Conservation (phyloP, 2,888 invertebrate species). For the Dermolepida albohirtum region DNA sequence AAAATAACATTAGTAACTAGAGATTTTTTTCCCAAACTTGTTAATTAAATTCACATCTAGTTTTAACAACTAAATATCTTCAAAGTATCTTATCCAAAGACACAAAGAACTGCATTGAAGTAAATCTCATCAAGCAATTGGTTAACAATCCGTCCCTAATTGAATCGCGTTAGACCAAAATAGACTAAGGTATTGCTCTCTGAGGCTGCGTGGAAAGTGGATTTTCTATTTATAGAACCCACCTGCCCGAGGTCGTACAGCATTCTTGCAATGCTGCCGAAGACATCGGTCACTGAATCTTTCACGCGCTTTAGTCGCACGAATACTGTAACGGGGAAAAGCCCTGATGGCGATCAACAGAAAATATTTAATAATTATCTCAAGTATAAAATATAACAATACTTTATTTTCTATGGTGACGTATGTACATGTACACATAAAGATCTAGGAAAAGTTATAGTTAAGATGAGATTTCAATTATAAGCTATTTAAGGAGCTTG, state of each 20-base stretch:
- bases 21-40: too few species aligned
- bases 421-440: too few species aligned
- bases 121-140: background rate
- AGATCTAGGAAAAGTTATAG: too few species aligned
- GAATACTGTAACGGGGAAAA: background rate
- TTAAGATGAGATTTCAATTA: too few species aligned
- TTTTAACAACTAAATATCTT: too few species aligned
- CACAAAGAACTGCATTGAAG: too few species aligned
- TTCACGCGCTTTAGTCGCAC: conserved; percentile 1
- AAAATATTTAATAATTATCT: conserved; percentile 3
- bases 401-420: too few species aligned
- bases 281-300: conserved; percentile 25
- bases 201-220: conserved; percentile 26
- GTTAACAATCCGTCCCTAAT: conserved; percentile 24
- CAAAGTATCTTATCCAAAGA: too few species aligned
- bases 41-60: too few species aligned
- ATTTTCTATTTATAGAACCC: conserved; percentile 37
- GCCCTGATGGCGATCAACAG: conserved; percentile 3
- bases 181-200: conserved; percentile 23
- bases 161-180: conserved; percentile 7
- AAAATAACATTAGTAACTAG: too few species aligned
- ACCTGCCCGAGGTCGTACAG: conserved; percentile 26
- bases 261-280: conserved; percentile 15
- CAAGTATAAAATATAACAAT: background rate
- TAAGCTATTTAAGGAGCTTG: too few species aligned